Base-by-base conservation (phyloP, 1,140 invertebrate genomes). In the Drosophila gunungcola region DNA sequence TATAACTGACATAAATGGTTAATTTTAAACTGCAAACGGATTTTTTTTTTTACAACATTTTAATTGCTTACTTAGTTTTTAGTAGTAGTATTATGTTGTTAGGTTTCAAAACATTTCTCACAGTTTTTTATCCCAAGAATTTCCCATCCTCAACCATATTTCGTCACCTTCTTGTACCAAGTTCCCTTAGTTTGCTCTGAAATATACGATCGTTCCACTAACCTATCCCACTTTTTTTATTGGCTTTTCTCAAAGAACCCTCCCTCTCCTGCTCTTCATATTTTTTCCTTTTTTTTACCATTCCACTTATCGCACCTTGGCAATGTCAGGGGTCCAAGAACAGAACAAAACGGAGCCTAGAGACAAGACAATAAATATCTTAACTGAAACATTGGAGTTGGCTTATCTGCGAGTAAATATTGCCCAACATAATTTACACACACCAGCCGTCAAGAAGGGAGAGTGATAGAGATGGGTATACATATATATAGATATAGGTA, bases 341-440 rank as follows among this genome's bases (percentile, higher is more conserved):
- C 9, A 48, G 25, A 56, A 64, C 32, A 39, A 29, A 56, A 64
- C 53, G 12, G 46, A 25, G 13, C 13, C 32, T 4, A 48, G 55
- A 58, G 41, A 58, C 32, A 45, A 58, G 45, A 63, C 58, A 69
- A 74, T 67, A 75, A 69, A 69, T 46, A 58, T 80, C 72, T 80
- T 52, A 64, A 72, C 54, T 77, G 73, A 73, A 68, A 72, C 81
- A 84, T 80, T 86, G 54, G 80, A 60, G 83, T 60, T 57, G 78
- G 56, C 72, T 79, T 86, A 86, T 88, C 83, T 63, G 56, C 42
- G 56, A 51, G 58, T 61, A 89, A 88, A 88, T 88, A 83, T 88
- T 88, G 67, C 56, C 84, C 83, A 89, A 89, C 83, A 88, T 84
- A 70, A 88, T 89, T 88, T 77, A 88, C 79, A 83, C 82, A 56